These are phyloP conservation scores for Leucophenga varia DNA, from an alignment of 1,140 invertebrate species.

Conservation along the genomic window DNA sequence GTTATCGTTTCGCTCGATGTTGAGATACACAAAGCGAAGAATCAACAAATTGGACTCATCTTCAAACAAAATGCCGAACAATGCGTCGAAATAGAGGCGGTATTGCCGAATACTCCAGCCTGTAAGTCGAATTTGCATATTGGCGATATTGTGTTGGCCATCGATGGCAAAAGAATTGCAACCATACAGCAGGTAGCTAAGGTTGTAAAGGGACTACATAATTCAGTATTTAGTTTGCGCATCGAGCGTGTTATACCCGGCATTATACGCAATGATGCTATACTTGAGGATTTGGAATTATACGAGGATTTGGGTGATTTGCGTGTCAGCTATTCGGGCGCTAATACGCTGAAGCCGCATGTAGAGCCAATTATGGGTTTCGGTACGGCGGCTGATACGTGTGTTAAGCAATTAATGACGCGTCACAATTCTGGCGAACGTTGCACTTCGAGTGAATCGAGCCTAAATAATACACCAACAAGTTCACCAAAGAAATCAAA, in stretches of 20 bases:
- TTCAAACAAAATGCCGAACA: conserved; percentile 67
- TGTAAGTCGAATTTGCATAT: conserved; percentile 73
- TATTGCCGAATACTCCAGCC: conserved; percentile 74
- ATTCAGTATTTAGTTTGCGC: conserved; percentile 60
- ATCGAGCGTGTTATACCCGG: conserved; percentile 61
- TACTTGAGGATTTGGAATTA: conserved; percentile 44
- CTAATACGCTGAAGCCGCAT: not conserved
- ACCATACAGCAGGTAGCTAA: conserved; percentile 74
- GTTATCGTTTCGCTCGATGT: conserved; percentile 65
- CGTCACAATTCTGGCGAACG: conserved; percentile 12
- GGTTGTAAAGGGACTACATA: conserved; percentile 57
- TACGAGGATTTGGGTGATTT: conserved; percentile 48
- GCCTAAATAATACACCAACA: conserved; percentile 38
- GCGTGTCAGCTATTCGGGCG: not conserved
- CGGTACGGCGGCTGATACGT: not conserved
- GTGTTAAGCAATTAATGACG: conserved; percentile 19
- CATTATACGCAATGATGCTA: conserved; percentile 52
- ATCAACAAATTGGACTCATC: conserved; percentile 67
- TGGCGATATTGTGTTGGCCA: conserved; percentile 76
- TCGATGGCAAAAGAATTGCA: conserved; percentile 76
- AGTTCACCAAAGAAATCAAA: conserved; percentile 52
- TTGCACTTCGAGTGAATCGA: conserved; percentile 33
- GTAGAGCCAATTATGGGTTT: conserved; percentile 3
- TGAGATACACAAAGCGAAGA: conserved; percentile 65
- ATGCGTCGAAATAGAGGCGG: conserved; percentile 73